Evolutionary conservation across 2,888 invertebrate genomes (phyloP).

Genomic region (Agrotis clavis): DNA sequence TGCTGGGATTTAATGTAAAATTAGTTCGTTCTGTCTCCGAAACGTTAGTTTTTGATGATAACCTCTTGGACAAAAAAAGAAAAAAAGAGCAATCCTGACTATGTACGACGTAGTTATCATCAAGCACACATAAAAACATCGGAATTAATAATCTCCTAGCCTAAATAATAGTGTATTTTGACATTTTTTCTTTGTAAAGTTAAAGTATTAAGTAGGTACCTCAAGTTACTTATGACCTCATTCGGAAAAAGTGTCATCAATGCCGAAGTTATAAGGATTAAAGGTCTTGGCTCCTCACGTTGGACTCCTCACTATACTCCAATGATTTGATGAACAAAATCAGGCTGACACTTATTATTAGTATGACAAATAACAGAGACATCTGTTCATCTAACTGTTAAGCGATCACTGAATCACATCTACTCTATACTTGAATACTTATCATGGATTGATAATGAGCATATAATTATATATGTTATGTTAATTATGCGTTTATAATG

Average conservation of each 20-base stretch:
- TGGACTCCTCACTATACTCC: slow-evolving; percentile 18
- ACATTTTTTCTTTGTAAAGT: too few species aligned
- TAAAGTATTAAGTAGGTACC: slow-evolving; percentile 9
- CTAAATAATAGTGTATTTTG: too few species aligned
- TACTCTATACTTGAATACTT: slow-evolving; percentile 10
- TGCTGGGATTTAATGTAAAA: too few species aligned
- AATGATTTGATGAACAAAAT: slow-evolving; percentile 1
- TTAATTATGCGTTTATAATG: background rate
- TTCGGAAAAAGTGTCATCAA: background rate
- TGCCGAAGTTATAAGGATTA: background rate
- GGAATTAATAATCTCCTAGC: too few species aligned
- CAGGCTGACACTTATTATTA: slow-evolving; percentile 3
- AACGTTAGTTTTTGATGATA: too few species aligned
- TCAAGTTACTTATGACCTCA: slow-evolving; percentile 5
- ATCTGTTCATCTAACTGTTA: slow-evolving; percentile 15
- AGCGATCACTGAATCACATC: slow-evolving; percentile 22
- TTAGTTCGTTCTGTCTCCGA: too few species aligned
- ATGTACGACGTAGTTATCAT: too few species aligned
- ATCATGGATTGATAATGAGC: slow-evolving; percentile 31
- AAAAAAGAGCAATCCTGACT: too few species aligned
- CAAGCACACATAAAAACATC: too few species aligned
- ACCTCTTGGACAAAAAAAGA: too few species aligned
- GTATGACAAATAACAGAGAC: slow-evolving; percentile 20
- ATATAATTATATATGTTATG: background rate
- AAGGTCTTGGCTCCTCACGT: background rate